Evolutionary conservation across 2,888 invertebrate genomes (phyloP), one percentile per base, ranked within the genome.

Genomic region (Oligia strigilis): DNA sequence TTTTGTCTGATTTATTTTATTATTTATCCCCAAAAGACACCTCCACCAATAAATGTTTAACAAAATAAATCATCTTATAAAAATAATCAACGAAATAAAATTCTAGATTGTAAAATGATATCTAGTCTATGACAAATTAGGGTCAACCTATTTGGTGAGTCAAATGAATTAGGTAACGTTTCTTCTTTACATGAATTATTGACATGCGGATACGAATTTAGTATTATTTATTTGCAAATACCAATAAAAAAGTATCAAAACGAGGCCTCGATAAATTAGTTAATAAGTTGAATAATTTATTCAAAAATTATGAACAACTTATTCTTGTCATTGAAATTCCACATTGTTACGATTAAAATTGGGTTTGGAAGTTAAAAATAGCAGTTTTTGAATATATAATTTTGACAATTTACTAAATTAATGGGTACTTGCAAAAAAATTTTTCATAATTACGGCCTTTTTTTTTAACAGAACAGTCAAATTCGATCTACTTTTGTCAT

Each of bases 11-110:
- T 78, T 86, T 69, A 70, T 92, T 93, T 93, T 49, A 60, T 78
- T 93, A 90, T 92, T 81, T 78, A 80, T 87, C 90, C 92, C 94
- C 93, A 92, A 93, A 92, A 93, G 87, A 93, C 92, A 93, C 94
- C 94, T 90, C 88, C 92, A 94, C 93, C 93, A 71, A 79, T 73
- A 85, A 82, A 80, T 81, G 77, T 72, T 66, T 78, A 89, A 90
- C 87, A 84, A 86, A 84, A 87, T 85, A 89, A 60, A 91, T 90
- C 86, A 84, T 89, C 80, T 87, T 64, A 82, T 80, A 78, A 86
- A 82, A 87, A 87, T 90, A 89, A 91, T 89, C 89, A 89, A 89
- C 81, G 82, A 87, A 83, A 89, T 90, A 89, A 85, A 87, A 89
- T 85, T 85, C 78, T 85, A 89, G 85, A 85, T 81, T 52, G 72